Evolutionary conservation across 1,140 invertebrate genomes (phyloP).

Genomic region (Trichonephila inaurata): DNA sequence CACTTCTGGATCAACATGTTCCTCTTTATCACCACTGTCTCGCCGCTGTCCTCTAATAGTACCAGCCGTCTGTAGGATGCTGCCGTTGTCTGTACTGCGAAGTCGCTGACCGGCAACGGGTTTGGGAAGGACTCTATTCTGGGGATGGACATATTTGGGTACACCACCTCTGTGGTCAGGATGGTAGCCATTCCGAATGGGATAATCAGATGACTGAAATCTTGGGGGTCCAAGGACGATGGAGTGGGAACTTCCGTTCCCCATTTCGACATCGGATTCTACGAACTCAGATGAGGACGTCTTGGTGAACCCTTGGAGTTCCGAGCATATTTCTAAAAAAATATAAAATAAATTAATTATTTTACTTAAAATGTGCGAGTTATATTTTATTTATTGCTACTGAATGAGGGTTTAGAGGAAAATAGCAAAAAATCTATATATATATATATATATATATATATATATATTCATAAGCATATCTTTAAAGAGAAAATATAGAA

Average conservation of each 20-base stretch:
- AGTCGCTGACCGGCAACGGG: slow-evolving; percentile 82
- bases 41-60: slow-evolving; percentile 10
- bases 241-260: slow-evolving; percentile 69
- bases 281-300: neutral
- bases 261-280: slow-evolving; percentile 39
- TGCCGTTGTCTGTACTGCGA: slow-evolving; percentile 88
- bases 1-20: slow-evolving; percentile 39
- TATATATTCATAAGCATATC: too few relatives aligned
- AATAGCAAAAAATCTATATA: too few relatives aligned
- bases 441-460: too few relatives aligned
- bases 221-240: slow-evolving; percentile 56
- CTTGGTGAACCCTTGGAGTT: neutral
- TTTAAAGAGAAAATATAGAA: too few relatives aligned
- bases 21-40: neutral
- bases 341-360: neutral
- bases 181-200: neutral
- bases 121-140: slow-evolving; percentile 67
- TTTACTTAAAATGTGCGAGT: too few relatives aligned
- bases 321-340: slow-evolving; percentile 45
- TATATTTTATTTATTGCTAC: too few relatives aligned
- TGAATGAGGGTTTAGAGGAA: too few relatives aligned
- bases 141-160: slow-evolving; percentile 53
- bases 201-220: slow-evolving; percentile 36
- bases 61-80: slow-evolving; percentile 84
- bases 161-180: neutral